Conservation (phyloP, 2,113 vertebrate genomes). For the Sisor rabdophorus region DNA sequence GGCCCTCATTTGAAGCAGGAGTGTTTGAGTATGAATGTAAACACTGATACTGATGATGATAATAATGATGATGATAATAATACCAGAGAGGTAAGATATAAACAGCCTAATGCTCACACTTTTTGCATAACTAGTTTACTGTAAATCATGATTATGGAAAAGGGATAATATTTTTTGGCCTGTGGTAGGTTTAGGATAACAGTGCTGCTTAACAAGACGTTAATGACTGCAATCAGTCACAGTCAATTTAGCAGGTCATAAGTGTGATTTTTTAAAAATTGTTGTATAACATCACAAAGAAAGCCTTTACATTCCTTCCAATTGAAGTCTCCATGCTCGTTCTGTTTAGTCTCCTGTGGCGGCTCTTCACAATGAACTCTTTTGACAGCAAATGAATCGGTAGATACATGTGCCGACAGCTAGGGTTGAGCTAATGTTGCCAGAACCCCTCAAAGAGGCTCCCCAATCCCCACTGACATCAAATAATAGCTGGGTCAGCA, state of each 20-base stretch:
- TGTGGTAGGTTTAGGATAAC: too few species aligned
- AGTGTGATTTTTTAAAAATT: background rate
- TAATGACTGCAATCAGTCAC: background rate
- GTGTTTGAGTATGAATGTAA: slow-evolving; percentile 45
- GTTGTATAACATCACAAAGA: slow-evolving; percentile 50
- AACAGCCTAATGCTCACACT: background rate
- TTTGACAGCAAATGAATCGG: slow-evolving; percentile 75
- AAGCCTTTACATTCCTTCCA: slow-evolving; percentile 56
- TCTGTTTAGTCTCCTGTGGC: slow-evolving; percentile 56
- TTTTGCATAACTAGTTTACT: background rate
- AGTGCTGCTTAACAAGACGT: background rate
- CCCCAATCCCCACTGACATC: slow-evolving; percentile 65
- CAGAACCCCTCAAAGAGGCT: slow-evolving; percentile 60
- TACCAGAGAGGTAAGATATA: slow-evolving; percentile 60
- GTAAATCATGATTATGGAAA: background rate
- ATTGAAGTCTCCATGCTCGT: slow-evolving; percentile 47
- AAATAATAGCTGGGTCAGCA: slow-evolving; percentile 70
- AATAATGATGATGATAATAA: slow-evolving; percentile 43
- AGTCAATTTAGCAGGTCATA: slow-evolving; percentile 10
- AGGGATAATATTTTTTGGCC: background rate
- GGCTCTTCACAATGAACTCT: slow-evolving; percentile 66
- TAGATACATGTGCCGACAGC: slow-evolving; percentile 73
- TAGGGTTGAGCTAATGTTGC: slow-evolving; percentile 58
- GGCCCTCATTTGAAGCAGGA: slow-evolving; percentile 45
- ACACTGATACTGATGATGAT: slow-evolving; percentile 45